Evolutionary conservation across 2,113 vertebrate species (phyloP), one percentile per base, ranked within the genome.

Genomic region (Corythoichthys intestinalis): DNA sequence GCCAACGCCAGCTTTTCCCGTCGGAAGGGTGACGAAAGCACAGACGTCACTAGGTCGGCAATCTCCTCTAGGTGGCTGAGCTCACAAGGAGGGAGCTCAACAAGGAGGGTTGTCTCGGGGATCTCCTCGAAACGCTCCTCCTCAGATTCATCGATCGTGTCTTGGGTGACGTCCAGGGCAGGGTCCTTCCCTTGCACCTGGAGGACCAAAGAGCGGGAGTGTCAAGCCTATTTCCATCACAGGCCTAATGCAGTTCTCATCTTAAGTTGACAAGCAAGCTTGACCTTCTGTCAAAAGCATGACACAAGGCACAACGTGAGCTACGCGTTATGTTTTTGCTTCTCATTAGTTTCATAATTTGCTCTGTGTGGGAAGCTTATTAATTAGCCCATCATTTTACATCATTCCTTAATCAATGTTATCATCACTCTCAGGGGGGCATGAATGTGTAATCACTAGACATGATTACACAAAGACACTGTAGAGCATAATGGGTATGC

Each of bases 131-230:
- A 94, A 38, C 95, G 94, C 54, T 99, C 97, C 88, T 99, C 97
- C 88, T 99, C 97, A 0, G 96, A 98, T 87, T 99, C 97, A 80
- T 96, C 95, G n/a, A 96, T 95, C 37, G 96, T 96, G 75, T 99
- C 97, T 84, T 98, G 97, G 0, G 97, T 98, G 86, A 98, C 96
- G 93, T 99, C 97, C 85, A 98, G 91, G 1, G 97, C 94, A 64
- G 97, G 97, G 73, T 99, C 97, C 76, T 98, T 98, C 46, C 97
- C 97, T 92, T 99, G 97, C 76, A 98, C 96, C 97, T 99, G 73
- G 73, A 50, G 53, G 10, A 63, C 15, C 59, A 2, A 41, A 61
- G 9, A 37, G 54, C 10, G 6, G 0, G 28, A 28, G 48, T 4
- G 4, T 20, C 17, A 20, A 20, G 6, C 7, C n/a, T 53, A 4